Evolutionary conservation across 1,140 invertebrate genomes (phyloP).

Genomic region (Drosophila santomea): DNA sequence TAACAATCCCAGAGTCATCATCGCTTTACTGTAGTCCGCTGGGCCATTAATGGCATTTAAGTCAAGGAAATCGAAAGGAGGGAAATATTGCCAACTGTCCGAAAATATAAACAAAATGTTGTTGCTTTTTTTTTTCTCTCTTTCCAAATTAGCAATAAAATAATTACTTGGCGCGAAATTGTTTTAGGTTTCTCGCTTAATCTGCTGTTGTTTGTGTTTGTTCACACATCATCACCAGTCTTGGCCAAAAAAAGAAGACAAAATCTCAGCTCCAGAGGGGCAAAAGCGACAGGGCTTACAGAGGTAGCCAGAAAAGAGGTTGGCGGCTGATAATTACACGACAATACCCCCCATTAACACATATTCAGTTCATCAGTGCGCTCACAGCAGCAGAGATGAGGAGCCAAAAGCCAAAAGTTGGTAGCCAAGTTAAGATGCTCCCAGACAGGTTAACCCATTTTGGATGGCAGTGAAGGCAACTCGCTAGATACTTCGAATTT

Average conservation of each 20-base stretch:
- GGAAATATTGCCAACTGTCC: constrained; percentile 6
- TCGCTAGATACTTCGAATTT: constrained; percentile 2
- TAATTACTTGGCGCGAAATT: constrained; percentile 81
- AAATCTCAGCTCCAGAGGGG: constrained; percentile 19
- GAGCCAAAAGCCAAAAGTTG: constrained; percentile 16
- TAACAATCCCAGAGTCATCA: constrained; percentile 50
- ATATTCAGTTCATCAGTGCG: constrained; percentile 73
- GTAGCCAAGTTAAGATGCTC: constrained; percentile 28
- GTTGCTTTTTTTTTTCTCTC: neutral
- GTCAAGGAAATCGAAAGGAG: constrained; percentile 40
- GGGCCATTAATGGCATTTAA: constrained; percentile 30
- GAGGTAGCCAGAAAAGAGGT: constrained; percentile 45
- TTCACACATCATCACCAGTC: constrained; percentile 70
- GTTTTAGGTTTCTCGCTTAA: constrained; percentile 63
- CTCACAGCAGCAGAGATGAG: constrained; percentile 52
- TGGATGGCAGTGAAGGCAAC: neutral
- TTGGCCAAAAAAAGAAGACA: constrained; percentile 23
- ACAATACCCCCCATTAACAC: constrained; percentile 83
- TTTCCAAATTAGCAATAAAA: constrained; percentile 79
- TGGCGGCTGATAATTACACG: constrained; percentile 74
- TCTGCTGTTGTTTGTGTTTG: constrained; percentile 52
- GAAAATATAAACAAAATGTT: constrained; percentile 17
- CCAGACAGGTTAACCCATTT: constrained; percentile 34
- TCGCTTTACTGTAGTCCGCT: constrained; percentile 49
- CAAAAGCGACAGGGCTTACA: constrained; percentile 11